phyloP scores from a whole-genome alignment of 2,888 invertebrate species.

The Agelastica alni region DNA sequence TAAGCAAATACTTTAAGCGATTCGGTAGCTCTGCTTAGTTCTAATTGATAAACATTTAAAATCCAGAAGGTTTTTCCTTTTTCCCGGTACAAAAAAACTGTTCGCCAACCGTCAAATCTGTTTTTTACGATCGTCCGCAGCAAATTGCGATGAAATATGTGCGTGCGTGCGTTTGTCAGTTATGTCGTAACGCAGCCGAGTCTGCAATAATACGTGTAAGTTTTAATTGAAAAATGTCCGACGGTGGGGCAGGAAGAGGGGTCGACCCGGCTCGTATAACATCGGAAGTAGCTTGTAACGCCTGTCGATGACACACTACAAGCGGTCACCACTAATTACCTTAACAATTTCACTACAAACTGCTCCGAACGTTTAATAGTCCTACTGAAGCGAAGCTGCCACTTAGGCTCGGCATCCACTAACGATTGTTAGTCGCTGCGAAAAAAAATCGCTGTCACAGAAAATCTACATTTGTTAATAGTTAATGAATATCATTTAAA shows the following conservation, averaged over 20 bases:
- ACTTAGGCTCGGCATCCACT: too few relatives aligned
- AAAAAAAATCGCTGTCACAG: too few relatives aligned
- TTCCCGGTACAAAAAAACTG: conserved; percentile 13
- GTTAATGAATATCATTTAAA: too few relatives aligned
- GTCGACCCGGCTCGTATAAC: conserved; percentile 39
- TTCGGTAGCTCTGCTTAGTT: too few relatives aligned
- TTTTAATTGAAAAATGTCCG: conserved; percentile 35
- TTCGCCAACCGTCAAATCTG: conserved; percentile 24
- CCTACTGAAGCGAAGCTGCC: too few relatives aligned
- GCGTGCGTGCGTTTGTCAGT: conserved; percentile 33
- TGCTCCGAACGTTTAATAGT: conserved; percentile 36
- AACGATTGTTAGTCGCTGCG: too few relatives aligned
- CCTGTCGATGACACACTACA: conserved; percentile 47
- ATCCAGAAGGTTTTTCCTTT: too few relatives aligned
- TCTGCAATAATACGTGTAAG: conserved; percentile 33
- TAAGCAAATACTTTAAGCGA: too few relatives aligned
- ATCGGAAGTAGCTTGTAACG: conserved; percentile 48
- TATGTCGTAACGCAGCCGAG: conserved; percentile 30
- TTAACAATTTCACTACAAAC: conserved; percentile 43
- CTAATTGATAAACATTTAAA: too few relatives aligned
- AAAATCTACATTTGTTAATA: too few relatives aligned
- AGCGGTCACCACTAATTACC: conserved; percentile 43
- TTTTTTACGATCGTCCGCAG: conserved; percentile 28
- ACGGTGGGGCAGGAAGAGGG: conserved; percentile 17
- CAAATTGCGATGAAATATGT: conserved; percentile 31